Evolutionary conservation across 2,113 vertebrate species (phyloP), one percentile per base, ranked within the genome.

Genomic region (Scytalopus superciliaris): DNA sequence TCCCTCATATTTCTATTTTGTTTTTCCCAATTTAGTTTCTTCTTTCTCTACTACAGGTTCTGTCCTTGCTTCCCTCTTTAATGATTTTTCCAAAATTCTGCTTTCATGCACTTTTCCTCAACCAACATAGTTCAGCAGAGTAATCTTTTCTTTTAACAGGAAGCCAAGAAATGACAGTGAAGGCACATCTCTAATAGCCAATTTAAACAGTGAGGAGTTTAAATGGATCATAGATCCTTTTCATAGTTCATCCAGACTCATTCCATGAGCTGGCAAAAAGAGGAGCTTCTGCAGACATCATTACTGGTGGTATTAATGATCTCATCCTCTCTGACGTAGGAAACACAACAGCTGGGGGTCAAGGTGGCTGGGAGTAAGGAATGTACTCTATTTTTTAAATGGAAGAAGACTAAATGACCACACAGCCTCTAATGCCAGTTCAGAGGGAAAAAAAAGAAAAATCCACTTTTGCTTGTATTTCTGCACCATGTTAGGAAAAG

Each of bases 321-420:
- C 82, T 96, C 94, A 96, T 80, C 55, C 91, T 81, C 77, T 93
- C 67, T 90, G 90, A 88, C 28, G 0, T 14, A 85, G 79, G 75
- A 93, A 85, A 67, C 67, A 74, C 66, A 95, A 52, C 78, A 80
- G 53, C 72, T 39, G 74, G 82, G 60, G 60, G 87, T 93, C 93
- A 95, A 91, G 94, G 93, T 91, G 88, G 78, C 78, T 93, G 82
- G 27, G 35, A 87, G 47, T 50, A 77, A 90, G 93, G 90, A 96
- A 96, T 93, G 92, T 56, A 74, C 85, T 67, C 30, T 63, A 70
- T 57, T 88, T 94, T 80, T 86, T 80, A 67, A 80, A 81, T 4
- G 1, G 87, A 80, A 89, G 59, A 84, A 6, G 63, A 80, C 85
- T 42, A 74, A 77, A 80, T 73, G 90, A 83, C 75, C 82, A 30